Percentiles rank a stretch among this genome's conserved stretches.
Conservation (phyloP, 2,797 vertebrate species). For the Siniperca undulata region DNA sequence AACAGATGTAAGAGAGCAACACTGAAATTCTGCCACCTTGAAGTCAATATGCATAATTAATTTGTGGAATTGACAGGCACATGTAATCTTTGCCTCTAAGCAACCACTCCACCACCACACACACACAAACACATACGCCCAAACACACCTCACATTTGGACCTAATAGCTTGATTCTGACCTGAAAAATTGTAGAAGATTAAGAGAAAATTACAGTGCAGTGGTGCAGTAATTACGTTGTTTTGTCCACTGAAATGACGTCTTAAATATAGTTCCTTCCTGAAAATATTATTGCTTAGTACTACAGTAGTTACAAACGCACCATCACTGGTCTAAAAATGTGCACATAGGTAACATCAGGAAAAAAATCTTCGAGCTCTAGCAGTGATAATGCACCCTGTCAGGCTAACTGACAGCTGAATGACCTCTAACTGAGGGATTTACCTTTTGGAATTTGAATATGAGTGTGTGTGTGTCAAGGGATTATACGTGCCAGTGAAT, state of each 20-base stretch:
- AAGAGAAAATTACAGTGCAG: constrained; percentile 14
- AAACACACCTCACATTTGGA: not conserved
- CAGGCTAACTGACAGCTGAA: not conserved
- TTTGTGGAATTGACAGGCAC: constrained; percentile 16
- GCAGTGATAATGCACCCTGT: constrained; percentile 8
- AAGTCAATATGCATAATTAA: constrained; percentile 37
- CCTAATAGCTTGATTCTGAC: constrained; percentile 11
- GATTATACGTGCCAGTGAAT: constrained; percentile 49
- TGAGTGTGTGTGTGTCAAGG: not conserved
- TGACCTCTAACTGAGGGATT: constrained; percentile 15
- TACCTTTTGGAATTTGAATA: constrained; percentile 2
- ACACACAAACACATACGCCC: not conserved
- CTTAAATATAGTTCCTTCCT: too few relatives aligned
- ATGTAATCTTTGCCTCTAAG: not conserved
- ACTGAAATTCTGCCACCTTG: constrained; percentile 15
- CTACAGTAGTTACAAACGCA: constrained; percentile 3
- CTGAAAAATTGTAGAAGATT: constrained; percentile 19
- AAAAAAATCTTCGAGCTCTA: not conserved
- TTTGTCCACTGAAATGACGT: not conserved
- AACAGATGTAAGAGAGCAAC: constrained; percentile 9
- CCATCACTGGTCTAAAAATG: not conserved
- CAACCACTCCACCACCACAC: not conserved
- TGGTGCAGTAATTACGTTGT: not conserved
- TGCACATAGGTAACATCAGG: not conserved
- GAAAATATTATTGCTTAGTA: not conserved